phyloP scores from a whole-genome alignment of 2,888 invertebrate genomes.

The Plusia festucae region DNA sequence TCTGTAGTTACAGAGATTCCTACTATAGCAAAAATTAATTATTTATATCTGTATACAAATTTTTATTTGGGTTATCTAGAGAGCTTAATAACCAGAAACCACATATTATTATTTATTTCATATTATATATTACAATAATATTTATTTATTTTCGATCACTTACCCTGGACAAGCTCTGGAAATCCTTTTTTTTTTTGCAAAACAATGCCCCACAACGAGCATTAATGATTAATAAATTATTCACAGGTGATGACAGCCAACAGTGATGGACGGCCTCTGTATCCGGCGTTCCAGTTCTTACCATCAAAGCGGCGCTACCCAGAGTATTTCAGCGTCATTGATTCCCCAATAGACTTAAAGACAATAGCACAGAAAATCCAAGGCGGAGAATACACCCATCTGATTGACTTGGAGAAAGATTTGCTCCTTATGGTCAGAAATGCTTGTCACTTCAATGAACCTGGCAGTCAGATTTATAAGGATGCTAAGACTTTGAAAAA shows the following conservation, averaged over 20 bases:
- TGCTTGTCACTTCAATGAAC: constrained; percentile 98
- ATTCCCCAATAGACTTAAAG: constrained; percentile 98
- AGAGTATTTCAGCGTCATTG: constrained; percentile 98
- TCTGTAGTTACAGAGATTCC: too few relatives aligned
- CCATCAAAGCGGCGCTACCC: constrained; percentile 98
- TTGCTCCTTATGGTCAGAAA: constrained; percentile 97
- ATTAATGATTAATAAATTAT: background rate
- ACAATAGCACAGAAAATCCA: constrained; percentile 97
- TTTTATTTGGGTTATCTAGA: too few relatives aligned
- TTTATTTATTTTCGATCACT: too few relatives aligned
- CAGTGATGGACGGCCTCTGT: constrained; percentile 95
- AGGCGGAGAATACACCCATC: constrained; percentile 93
- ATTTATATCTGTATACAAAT: too few relatives aligned
- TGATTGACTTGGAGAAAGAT: constrained; percentile 97
- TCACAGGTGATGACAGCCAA: constrained; percentile 94
- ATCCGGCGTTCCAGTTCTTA: constrained; percentile 96
- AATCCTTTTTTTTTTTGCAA: too few relatives aligned
- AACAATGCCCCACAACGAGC: too few relatives aligned
- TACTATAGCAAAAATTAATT: too few relatives aligned
- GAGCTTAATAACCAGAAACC: too few relatives aligned
- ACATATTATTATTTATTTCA: too few relatives aligned
- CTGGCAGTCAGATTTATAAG: constrained; percentile 98
- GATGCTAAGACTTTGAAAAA: constrained; percentile 97
- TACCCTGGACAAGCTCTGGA: too few relatives aligned
- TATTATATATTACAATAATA: too few relatives aligned